Conservation (phyloP, 2,113 vertebrate species). For the Zapus hudsonius region DNA sequence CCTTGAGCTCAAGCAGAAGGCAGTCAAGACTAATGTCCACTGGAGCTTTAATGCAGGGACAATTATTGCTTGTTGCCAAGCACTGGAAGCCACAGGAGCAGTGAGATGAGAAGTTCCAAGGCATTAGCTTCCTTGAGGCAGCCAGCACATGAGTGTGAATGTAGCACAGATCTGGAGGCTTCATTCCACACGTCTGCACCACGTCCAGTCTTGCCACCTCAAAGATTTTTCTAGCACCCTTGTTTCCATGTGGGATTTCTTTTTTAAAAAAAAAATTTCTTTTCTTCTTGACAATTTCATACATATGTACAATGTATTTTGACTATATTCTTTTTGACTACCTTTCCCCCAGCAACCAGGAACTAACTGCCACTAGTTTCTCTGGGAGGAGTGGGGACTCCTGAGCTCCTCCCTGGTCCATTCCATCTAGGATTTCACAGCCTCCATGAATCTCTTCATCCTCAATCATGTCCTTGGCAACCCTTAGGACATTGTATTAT, state of each 20-base stretch:
- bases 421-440: not conserved
- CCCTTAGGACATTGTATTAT: not conserved
- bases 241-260: not conserved
- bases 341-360: too few species aligned
- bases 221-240: not conserved
- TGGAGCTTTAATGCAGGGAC: not conserved
- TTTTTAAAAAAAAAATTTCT: too few species aligned
- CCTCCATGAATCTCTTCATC: conserved; percentile 3
- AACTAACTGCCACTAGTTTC: too few species aligned
- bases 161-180: not conserved
- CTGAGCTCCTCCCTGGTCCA: too few species aligned
- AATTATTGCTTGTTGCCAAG: not conserved
- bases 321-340: too few species aligned
- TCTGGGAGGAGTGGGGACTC: too few species aligned
- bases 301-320: too few species aligned
- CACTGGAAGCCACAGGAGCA: not conserved
- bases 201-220: not conserved
- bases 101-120: not conserved
- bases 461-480: not conserved
- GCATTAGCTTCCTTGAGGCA: not conserved
- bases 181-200: not conserved
- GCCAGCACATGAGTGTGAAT: not conserved
- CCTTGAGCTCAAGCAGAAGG: not conserved
- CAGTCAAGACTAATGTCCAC: not conserved
- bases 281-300: too few species aligned